Evolutionary conservation across 2,888 invertebrate species (phyloP), one percentile per base, ranked within the genome.

Genomic region (Ophioninae sp.): DNA sequence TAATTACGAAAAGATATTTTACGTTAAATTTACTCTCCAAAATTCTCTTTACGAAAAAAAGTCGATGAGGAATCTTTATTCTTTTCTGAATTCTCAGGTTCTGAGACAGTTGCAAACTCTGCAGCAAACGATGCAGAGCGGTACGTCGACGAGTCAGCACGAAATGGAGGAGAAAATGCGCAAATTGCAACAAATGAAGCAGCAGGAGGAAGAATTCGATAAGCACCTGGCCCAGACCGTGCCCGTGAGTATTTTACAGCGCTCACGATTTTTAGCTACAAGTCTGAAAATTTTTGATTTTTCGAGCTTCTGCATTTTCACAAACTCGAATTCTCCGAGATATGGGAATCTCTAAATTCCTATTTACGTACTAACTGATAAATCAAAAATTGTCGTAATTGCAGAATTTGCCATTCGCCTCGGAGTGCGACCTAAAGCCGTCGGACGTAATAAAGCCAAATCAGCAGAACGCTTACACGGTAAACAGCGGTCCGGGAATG

Each of bases 41-140:
- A 69, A 21, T 39, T 10, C 7, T 82, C 85, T 85, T 87, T 41
- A 41, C 7, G 8, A 8, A 41, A 41, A 41, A 41, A 8, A 1
- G 8, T 30, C 3, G 30, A 88, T 88, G 80, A 94, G 94, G 64
- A 93, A 96, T 50, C n/a, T 30, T 69, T 77, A 44, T 81, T 76
- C 13, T 8, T 7, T 6, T 1, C 6, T 13, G 1, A 8, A 6
- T 68, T 56, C 83, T 23, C 62, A 98, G 93, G 96, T 99, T 64
- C 94, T 99, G 92, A 94, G 98, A 78, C 98, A 98, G 89, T 94
- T 99, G 70, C 98, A 98, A 91, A 97, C 96, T 21, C 93, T 97
- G 84, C 96, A 96, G 89, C 89, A 93, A 87, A 91, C 92, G 0
- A 92, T 92, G 91, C 92, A 92, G 85, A 85, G 88, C 23, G 89